phyloP scores from a whole-genome alignment of 2,888 invertebrate species.

The Tillus elongatus region DNA sequence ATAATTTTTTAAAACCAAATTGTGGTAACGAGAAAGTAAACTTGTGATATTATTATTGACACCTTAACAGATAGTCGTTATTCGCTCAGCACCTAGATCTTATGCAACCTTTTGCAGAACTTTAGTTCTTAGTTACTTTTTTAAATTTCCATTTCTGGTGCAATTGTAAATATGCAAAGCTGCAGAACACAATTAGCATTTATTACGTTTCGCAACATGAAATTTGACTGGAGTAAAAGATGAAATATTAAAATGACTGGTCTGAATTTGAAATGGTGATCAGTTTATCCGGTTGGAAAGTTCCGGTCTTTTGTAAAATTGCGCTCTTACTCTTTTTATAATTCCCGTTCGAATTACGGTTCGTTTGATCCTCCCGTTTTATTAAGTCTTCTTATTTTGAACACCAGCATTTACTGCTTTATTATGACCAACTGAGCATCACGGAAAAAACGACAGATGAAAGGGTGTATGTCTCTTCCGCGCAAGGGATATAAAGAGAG shows the following conservation, averaged over 20 bases:
- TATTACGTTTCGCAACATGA: not conserved
- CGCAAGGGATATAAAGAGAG: too few species aligned
- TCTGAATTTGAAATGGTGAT: conserved; percentile 43
- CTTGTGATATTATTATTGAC: too few species aligned
- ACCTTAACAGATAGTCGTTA: too few species aligned
- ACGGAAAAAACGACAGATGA: not conserved
- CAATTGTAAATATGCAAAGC: too few species aligned
- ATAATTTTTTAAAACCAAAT: too few species aligned
- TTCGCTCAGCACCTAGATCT: too few species aligned
- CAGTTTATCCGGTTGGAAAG: conserved; percentile 41
- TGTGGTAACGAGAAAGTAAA: too few species aligned
- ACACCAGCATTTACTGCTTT: conserved; percentile 4
- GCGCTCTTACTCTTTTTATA: conserved; percentile 31
- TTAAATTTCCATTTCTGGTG: too few species aligned
- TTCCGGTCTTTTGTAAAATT: conserved; percentile 35
- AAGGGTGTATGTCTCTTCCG: too few species aligned
- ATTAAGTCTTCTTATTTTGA: conserved; percentile 15
- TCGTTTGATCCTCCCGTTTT: conserved; percentile 27
- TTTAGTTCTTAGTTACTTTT: too few species aligned
- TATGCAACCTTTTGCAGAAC: too few species aligned
- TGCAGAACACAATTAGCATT: not conserved
- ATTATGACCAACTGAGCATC: conserved; percentile 1
- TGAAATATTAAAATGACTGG: conserved; percentile 32
- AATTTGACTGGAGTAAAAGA: not conserved
- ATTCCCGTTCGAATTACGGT: conserved; percentile 31